Base-by-base conservation (phyloP, 2,113 vertebrate genomes). In the Atractosteus spatula region DNA sequence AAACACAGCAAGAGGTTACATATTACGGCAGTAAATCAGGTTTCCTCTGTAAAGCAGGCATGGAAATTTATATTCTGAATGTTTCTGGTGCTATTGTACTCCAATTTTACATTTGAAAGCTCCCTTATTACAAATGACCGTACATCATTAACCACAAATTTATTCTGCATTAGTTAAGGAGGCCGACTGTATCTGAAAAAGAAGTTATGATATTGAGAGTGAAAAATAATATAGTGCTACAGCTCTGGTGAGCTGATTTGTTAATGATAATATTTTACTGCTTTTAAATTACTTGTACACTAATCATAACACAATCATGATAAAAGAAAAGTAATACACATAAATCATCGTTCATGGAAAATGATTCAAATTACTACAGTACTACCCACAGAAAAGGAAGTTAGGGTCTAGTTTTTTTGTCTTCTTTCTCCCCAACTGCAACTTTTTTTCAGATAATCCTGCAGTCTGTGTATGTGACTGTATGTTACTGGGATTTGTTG, bases 21-120 rank as follows among this genome's bases (percentile, higher is more conserved):
- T 3, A 59, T 59, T 12, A n/a, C 11, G 3, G 13, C 7, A 59
- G 56, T 13, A 16, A 75, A 68, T 75, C 66, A 73, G 73, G 71
- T 41, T 72, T 12, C 75, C 71, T 63, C 72, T 76, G 70, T 62
- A 71, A 69, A 74, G 54, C 66, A 63, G 47, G 11, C 62, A 61
- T 54, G 16, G 69, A 72, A 64, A 78, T 85, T 84, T 81, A 79
- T 71, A 71, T 83, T 82, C 80, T 81, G 77, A 86, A 81, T 82
- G 77, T 71, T 67, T 73, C 71, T 76, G 67, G 82, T 84, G 71
- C 56, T 65, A 65, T 77, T 71, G 77, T 75, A 81, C 79, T 55
- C 64, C 79, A 88, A 75, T 83, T 78, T 74, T 71, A 73, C 77
- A 71, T 79, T 76, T 76, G 41, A 76, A 81, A 87, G 70, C 17